phyloP scores from a whole-genome alignment of 2,113 vertebrate species.

The Phodopus roborovskii region DNA sequence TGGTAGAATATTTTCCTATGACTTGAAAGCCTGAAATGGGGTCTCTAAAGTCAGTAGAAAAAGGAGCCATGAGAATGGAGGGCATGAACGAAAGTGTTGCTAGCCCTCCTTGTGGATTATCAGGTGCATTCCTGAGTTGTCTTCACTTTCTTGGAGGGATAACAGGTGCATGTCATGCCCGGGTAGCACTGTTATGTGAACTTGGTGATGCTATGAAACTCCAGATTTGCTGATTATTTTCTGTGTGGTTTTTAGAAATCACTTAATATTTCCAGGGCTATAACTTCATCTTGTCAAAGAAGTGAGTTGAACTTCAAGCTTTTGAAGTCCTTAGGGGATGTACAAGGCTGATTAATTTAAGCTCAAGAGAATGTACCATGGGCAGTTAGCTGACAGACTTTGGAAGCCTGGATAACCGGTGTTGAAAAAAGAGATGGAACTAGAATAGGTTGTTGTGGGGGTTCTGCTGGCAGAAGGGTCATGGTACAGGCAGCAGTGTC shows the following conservation, averaged over 20 bases:
- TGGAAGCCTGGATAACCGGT: not conserved
- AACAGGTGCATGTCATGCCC: too few species aligned
- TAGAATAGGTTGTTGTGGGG: not conserved
- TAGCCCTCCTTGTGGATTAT: accelerated
- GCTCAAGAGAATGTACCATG: not conserved
- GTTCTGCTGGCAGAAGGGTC: not conserved
- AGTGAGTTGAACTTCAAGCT: not conserved
- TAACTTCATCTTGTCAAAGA: not conserved
- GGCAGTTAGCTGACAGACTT: not conserved
- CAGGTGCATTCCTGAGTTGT: too few species aligned
- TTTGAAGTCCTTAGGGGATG: not conserved
- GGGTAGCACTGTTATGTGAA: not conserved
- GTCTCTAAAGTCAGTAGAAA: not conserved
- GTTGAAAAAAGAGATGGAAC: not conserved
- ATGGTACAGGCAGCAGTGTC: accelerated
- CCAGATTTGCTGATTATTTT: not conserved
- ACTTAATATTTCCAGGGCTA: not conserved
- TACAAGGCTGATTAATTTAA: not conserved
- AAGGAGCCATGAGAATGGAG: not conserved
- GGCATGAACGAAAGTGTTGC: accelerated
- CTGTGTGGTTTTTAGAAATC: not conserved
- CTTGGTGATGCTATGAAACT: not conserved
- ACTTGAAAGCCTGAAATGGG: not conserved
- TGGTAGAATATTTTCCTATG: not conserved
- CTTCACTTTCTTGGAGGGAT: not conserved